Conservation (phyloP, 2,888 invertebrate species). For the Parasteatoda lunata region DNA sequence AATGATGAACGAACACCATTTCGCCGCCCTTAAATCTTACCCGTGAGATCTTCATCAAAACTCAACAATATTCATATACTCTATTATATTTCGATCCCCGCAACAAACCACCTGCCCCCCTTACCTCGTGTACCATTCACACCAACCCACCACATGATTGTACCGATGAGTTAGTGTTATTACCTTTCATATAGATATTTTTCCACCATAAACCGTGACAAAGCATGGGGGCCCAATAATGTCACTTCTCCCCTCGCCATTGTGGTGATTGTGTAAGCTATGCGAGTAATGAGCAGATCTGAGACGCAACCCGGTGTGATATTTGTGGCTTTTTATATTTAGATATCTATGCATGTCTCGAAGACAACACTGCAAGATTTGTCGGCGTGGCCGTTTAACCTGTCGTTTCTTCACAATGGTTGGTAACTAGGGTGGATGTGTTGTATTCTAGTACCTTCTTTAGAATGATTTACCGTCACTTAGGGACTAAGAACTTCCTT, state of each 20-base stretch:
- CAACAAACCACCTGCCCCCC: not conserved
- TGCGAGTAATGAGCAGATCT: not conserved
- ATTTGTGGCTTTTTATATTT: not conserved
- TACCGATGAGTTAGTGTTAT: conserved; percentile 59
- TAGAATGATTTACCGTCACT: too few species aligned
- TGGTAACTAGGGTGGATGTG: conserved; percentile 29
- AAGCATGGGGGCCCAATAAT: not conserved
- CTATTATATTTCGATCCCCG: not conserved
- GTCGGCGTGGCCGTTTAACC: conserved; percentile 5
- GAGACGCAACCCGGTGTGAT: too few species aligned
- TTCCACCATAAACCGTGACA: conserved; percentile 7
- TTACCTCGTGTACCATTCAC: conserved; percentile 33
- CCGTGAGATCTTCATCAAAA: conserved; percentile 61
- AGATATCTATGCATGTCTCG: conserved; percentile 14
- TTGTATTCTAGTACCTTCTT: not conserved
- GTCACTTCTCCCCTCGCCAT: too few species aligned
- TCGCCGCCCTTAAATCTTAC: conserved; percentile 19
- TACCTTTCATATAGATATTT: conserved; percentile 12
- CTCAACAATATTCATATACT: conserved; percentile 2
- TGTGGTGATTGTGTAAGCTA: too few species aligned
- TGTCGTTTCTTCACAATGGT: conserved; percentile 23
- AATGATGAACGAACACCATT: conserved; percentile 16
- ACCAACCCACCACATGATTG: conserved; percentile 14
- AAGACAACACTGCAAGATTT: conserved; percentile 18
- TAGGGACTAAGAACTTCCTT: too few species aligned